phyloP scores from a whole-genome alignment of 1,140 invertebrate species.

The Eueides isabella region DNA sequence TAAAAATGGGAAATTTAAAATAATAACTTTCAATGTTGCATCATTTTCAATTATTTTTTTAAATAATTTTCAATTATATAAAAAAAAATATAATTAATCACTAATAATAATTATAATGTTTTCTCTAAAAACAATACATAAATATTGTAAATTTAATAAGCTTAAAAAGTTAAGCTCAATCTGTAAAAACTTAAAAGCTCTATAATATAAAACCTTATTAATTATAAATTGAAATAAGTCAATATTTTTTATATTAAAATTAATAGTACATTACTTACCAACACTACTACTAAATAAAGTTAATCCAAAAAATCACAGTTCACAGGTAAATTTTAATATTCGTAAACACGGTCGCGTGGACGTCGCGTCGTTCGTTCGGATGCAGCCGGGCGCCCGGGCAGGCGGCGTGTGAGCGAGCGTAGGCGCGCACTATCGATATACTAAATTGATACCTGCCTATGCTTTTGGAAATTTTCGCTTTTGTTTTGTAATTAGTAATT shows the following conservation, averaged over 20 bases:
- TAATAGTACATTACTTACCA: not conserved
- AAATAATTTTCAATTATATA: too few relatives aligned
- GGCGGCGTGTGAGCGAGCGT: constrained; percentile 43
- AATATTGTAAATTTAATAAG: too few relatives aligned
- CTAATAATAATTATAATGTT: too few relatives aligned
- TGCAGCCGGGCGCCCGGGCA: constrained; percentile 71
- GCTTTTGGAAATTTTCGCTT: not conserved
- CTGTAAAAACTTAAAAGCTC: not conserved
- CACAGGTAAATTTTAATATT: constrained; percentile 39
- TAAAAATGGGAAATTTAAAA: too few relatives aligned
- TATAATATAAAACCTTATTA: too few relatives aligned
- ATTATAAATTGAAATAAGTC: too few relatives aligned
- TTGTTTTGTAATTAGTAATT: not conserved
- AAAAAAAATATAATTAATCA: too few relatives aligned
- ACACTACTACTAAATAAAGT: constrained; percentile 27
- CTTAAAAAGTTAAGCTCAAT: not conserved
- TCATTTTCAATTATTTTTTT: too few relatives aligned
- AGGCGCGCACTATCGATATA: constrained; percentile 37
- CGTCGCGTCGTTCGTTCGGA: constrained; percentile 72
- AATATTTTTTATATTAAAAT: too few relatives aligned
- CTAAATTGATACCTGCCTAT: not conserved
- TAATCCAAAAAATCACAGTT: constrained; percentile 55
- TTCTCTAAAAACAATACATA: too few relatives aligned
- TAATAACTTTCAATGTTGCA: too few relatives aligned
- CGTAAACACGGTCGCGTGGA: constrained; percentile 68